These are phyloP conservation scores for Macroglossus sobrinus DNA, from an alignment of 2,113 vertebrate species.

Conservation along the genomic window DNA sequence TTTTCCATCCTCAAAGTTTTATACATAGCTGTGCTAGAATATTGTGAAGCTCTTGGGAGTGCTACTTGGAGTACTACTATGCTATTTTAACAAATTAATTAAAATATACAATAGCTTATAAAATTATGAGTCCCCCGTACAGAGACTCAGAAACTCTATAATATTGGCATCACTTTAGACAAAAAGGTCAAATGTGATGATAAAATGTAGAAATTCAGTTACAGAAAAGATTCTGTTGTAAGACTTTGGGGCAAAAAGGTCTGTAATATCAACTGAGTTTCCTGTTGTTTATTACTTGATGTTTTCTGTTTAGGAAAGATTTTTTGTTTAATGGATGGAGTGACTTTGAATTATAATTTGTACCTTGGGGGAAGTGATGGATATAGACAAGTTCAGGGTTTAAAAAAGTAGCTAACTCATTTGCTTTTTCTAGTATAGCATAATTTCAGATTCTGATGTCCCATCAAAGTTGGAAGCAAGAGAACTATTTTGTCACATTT, in stretches of 20 bases:
- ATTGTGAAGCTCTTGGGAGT: background rate
- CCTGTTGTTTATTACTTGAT: conserved; percentile 45
- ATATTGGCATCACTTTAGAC: conserved; percentile 11
- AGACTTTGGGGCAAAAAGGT: background rate
- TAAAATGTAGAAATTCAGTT: conserved; percentile 31
- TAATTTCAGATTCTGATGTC: conserved; percentile 44
- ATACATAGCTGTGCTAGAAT: background rate
- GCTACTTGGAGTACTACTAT: background rate
- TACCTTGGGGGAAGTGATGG: background rate
- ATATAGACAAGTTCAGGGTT: background rate
- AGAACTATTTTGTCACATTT: background rate
- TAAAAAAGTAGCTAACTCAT: background rate
- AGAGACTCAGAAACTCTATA: conserved; percentile 8
- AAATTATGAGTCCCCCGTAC: background rate
- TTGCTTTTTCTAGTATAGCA: conserved; percentile 1
- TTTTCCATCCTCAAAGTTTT: background rate
- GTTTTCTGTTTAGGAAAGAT: conserved; percentile 44
- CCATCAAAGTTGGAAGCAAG: conserved; percentile 20
- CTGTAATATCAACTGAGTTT: conserved; percentile 6
- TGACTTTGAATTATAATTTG: conserved; percentile 27
- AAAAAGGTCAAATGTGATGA: conserved; percentile 42
- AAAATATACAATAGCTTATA: background rate
- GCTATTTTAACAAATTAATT: background rate
- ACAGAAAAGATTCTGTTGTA: conserved; percentile 27
- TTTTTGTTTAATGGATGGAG: conserved; percentile 27